Evolutionary conservation across 2,797 vertebrate species (phyloP).

Genomic region (Lutjanus campechanus): DNA sequence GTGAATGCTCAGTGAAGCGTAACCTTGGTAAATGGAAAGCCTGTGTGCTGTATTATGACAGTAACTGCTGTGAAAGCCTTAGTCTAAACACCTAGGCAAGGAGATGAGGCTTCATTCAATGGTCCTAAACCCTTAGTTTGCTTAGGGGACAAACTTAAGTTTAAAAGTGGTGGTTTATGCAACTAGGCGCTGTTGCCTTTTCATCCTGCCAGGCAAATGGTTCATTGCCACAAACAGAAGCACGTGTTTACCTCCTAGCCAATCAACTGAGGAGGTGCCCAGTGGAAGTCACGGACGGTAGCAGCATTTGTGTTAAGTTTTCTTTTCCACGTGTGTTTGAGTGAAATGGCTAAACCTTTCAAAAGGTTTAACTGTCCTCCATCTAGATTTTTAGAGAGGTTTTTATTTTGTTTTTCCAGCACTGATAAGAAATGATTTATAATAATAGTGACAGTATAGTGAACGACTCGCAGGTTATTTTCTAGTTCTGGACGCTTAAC

Average conservation of each 20-base stretch:
- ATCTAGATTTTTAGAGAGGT: conserved; percentile 20
- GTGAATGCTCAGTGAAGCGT: too few species aligned
- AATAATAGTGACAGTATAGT: conserved; percentile 31
- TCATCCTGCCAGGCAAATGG: conserved; percentile 44
- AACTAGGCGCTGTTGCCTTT: conserved; percentile 14
- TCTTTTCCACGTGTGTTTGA: conserved; percentile 81
- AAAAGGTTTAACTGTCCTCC: conserved; percentile 55
- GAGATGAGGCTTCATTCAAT: too few species aligned
- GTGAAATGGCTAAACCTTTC: conserved; percentile 77
- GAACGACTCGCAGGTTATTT: conserved; percentile 53
- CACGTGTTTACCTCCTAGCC: conserved; percentile 62
- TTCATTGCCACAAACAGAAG: conserved; percentile 50
- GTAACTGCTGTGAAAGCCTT: too few species aligned
- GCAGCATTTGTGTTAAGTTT: conserved; percentile 59
- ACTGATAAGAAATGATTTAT: conserved; percentile 62
- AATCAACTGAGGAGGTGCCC: conserved; percentile 59
- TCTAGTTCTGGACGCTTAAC: conserved; percentile 45
- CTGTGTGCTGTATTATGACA: too few species aligned
- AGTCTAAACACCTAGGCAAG: too few species aligned
- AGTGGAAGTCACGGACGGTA: conserved; percentile 49
- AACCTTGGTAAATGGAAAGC: too few species aligned
- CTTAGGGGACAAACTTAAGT: too few species aligned
- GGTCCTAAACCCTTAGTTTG: too few species aligned
- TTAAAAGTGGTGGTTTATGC: too few species aligned
- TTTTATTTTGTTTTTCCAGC: conserved; percentile 59